A percentile compares a stretch with the other conserved stretches of the same genome.
These are phyloP conservation scores for Ypsolopha scabrella DNA, from an alignment of 2,888 invertebrate genomes.

Conservation along the genomic window DNA sequence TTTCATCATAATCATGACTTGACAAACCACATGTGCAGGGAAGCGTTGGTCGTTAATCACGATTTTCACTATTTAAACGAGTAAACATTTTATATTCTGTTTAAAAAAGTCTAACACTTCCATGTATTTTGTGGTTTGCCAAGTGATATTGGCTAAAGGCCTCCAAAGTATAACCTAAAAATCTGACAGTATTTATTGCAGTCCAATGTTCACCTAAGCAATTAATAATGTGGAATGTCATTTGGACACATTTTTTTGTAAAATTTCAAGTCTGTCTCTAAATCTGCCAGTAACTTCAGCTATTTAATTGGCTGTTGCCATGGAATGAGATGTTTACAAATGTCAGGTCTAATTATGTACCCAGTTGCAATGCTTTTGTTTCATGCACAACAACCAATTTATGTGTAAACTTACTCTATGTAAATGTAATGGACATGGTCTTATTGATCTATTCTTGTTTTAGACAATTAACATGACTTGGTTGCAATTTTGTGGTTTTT, in stretches of 20 bases:
- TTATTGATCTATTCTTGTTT: too few species aligned
- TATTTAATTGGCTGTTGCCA: too few species aligned
- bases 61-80: slow-evolving; percentile 32
- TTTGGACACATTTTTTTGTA: slow-evolving; percentile 30
- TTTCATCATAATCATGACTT: slow-evolving; percentile 34
- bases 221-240: slow-evolving; percentile 21
- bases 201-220: slow-evolving; percentile 51
- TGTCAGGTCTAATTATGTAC: too few species aligned
- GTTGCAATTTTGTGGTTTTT: too few species aligned
- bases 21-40: slow-evolving; percentile 53
- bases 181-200: slow-evolving; percentile 41
- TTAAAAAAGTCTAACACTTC: not conserved
- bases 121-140: slow-evolving; percentile 21
- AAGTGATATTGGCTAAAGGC: slow-evolving; percentile 19
- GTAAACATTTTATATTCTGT: not conserved
- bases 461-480: too few species aligned
- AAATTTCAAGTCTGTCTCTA: not conserved
- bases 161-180: slow-evolving; percentile 52
- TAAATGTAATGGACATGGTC: too few species aligned
- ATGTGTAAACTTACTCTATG: too few species aligned
- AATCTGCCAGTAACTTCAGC: too few species aligned
- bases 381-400: too few species aligned
- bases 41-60: slow-evolving; percentile 50
- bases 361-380: too few species aligned
- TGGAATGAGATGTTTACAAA: too few species aligned